Percentiles rank a stretch among this genome's conserved stretches.
phyloP scores from a whole-genome alignment of 2,888 invertebrate species.

The Antitype chi region DNA sequence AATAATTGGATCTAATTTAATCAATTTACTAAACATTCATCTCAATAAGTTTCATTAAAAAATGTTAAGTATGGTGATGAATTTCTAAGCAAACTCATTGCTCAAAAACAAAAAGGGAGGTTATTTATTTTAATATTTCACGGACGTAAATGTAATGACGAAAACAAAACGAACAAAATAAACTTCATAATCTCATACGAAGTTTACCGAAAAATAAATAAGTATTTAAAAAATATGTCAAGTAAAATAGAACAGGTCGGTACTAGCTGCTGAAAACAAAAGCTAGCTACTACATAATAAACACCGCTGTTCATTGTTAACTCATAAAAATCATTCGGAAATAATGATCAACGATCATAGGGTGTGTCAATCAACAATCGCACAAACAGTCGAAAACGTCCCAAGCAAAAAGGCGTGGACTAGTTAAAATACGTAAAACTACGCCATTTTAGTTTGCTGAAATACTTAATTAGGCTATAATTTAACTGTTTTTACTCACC shows the following conservation, averaged over 20 bases:
- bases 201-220: background rate
- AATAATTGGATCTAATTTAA: background rate
- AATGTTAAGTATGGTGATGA: background rate
- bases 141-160: background rate
- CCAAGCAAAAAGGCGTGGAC: conserved; percentile 48
- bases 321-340: background rate
- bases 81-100: background rate
- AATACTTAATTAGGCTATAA: background rate
- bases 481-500: conserved; percentile 75
- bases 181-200: too few relatives aligned
- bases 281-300: background rate
- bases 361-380: conserved; percentile 56
- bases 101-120: background rate
- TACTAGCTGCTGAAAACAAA: conserved; percentile 38
- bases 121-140: too few relatives aligned
- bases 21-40: background rate
- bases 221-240: background rate
- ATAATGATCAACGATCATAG: conserved; percentile 22
- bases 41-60: background rate
- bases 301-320: background rate
- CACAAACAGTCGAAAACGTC: conserved; percentile 19
- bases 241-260: background rate
- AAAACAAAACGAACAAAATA: background rate
- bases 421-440: conserved; percentile 24
- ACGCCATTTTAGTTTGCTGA: conserved; percentile 35